Conservation (phyloP, 2,113 vertebrate species). For the Zosterops japonicus region DNA sequence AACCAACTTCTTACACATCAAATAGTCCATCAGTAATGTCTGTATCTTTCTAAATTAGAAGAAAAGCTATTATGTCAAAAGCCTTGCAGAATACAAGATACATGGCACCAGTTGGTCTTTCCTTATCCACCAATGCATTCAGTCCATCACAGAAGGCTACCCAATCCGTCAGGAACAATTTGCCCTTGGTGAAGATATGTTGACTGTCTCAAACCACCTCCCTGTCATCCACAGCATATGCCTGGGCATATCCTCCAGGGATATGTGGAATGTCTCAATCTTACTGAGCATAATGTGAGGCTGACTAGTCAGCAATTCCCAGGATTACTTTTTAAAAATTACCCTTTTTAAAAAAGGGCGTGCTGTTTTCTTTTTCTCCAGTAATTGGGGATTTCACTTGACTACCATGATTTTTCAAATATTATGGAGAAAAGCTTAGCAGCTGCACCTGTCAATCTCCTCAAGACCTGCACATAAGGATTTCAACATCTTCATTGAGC, state of each 20-base stretch:
- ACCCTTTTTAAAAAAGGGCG: fast-evolving
- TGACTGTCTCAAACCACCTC: neutral
- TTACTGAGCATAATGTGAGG: neutral
- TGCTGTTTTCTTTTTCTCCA: neutral
- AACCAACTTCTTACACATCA: neutral
- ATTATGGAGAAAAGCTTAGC: neutral
- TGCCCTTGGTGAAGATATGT: neutral
- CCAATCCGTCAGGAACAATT: neutral
- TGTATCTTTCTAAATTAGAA: neutral
- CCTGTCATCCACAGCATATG: neutral
- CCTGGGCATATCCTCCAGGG: neutral
- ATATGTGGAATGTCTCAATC: neutral
- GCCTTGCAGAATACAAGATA: neutral
- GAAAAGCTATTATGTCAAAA: neutral
- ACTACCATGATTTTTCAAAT: neutral
- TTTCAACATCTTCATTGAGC: neutral
- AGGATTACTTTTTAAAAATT: neutral
- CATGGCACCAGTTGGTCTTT: neutral
- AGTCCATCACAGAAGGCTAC: neutral
- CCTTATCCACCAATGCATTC: neutral
- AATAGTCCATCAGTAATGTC: neutral
- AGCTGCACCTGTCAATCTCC: no score
- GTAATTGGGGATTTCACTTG: neutral
- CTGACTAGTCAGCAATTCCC: neutral
- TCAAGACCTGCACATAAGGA: neutral